Evolutionary conservation across 2,113 vertebrate genomes (phyloP), one percentile per base, ranked within the genome.

Genomic region (Melanostigma gelatinosum): DNA sequence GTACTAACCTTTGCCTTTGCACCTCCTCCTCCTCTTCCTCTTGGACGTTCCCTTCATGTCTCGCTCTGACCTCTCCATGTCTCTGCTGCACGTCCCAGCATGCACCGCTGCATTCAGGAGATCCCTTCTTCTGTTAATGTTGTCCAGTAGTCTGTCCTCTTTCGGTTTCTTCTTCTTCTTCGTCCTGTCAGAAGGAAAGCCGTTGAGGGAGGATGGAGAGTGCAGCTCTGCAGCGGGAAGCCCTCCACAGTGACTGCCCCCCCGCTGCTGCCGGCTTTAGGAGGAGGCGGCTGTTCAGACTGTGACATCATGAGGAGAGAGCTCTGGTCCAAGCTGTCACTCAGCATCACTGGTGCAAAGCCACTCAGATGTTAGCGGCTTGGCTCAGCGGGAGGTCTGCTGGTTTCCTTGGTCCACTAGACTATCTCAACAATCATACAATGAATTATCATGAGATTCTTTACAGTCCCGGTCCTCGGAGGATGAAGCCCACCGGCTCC

Each of bases 11-110:
- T 86, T 88, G 40, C 69, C 58, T 83, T 79, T 82, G 24, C 84
- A 46, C 82, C 87, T 90, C 74, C 90, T 88, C 69, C 79, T 89
- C 75, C 90, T 90, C 87, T 42, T 91, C 86, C 90, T 88, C 77
- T 44, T 89, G 46, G 55, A 76, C 85, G 52, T 81, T 20, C 63
- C 75, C 48, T 10, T 82, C 55, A 42, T 11, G 0, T 89, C 70
- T 2, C 27, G 10, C 5, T 87, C 89, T 15, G 80, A 65, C 48
- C 18, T 34, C 71, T 90, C 85, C 85, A 81, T 77, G 46, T 24
- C 80, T 6, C 84, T 36, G 62, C 77, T 63, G 75, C 69, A 61
- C 48, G 11, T 82, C 70, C 63, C 67, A 58, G 55, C 55, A 1
- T 61, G 22, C 10, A 77, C 78, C 0, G 62, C n/a, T 9, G 72